Base-by-base conservation (phyloP, 2,113 vertebrate species). In the Cyanistes caeruleus region DNA sequence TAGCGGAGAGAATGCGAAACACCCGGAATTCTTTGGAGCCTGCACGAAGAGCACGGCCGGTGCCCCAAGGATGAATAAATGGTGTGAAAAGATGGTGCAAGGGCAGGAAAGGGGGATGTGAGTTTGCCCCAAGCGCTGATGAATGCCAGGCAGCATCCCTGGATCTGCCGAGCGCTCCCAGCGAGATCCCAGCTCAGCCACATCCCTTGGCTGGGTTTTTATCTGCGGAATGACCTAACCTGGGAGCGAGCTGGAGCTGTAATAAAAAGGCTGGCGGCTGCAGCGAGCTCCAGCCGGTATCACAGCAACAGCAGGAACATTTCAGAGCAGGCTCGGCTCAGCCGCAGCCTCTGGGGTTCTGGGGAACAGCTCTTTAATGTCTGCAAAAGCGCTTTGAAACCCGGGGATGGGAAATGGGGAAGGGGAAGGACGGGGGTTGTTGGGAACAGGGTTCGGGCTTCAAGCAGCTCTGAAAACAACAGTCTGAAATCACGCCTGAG, bases 291-390 rank as follows among this genome's bases (percentile, higher is more conserved):
- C 84, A 65, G 9, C 52, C n/a, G 69, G 94, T 97, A 95, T 95
- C 93, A 94, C 94, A 72, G 96, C 94, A 97, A 96, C 95, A 91
- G 96, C 10, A 55, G 89, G 91, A 95, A 69, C 5, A 1, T 65
- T 84, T 87, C 87, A 68, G 93, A 95, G 91, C 77, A 44, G 91
- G 70, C 89, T 87, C 4, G 3, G 77, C 59, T 89, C 53, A 73
- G 94, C 91, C 3, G 23, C 94, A 95, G 94, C 93, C 91, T 75
- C 95, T 62, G 51, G 95, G 87, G 69, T 91, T 85, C 89, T 94
- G 93, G 87, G 84, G 91, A 96, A 31, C 84, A 44, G 89, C 81
- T 87, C 89, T 93, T 94, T 87, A 82, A 93, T 87, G 84, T 62
- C 84, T 96, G 89, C 83, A 58, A 83, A 91, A 89, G 84, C 3